Conservation (phyloP, 2,888 invertebrate genomes). For the Thymelicus lineola region DNA sequence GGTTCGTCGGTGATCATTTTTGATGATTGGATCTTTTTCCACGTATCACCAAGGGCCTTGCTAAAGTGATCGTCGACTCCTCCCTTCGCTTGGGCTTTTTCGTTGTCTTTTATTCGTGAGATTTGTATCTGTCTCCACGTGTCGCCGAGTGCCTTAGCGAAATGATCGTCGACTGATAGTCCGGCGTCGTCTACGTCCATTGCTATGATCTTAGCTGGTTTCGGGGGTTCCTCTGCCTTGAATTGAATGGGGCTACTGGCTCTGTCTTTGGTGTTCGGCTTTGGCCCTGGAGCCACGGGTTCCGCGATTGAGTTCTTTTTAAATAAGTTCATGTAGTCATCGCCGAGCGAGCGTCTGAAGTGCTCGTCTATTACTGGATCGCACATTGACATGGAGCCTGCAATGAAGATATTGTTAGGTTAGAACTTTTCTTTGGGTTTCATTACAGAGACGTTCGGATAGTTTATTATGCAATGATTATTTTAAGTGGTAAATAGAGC, state of each 20-base stretch:
- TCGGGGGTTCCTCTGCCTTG: slow-evolving; percentile 66
- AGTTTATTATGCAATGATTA: too few relatives aligned
- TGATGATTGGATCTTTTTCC: slow-evolving; percentile 89
- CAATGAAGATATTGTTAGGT: slow-evolving; percentile 39
- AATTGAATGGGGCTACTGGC: slow-evolving; percentile 81
- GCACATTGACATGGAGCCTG: slow-evolving; percentile 91
- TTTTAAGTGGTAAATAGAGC: too few relatives aligned
- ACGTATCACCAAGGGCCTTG: slow-evolving; percentile 94
- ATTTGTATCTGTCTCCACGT: slow-evolving; percentile 92
- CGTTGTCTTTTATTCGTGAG: slow-evolving; percentile 80
- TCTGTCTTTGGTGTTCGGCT: slow-evolving; percentile 78
- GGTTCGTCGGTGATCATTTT: slow-evolving; percentile 71
- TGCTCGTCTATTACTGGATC: slow-evolving; percentile 98
- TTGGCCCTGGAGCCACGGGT: slow-evolving; percentile 59
- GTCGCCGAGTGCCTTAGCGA: slow-evolving; percentile 94
- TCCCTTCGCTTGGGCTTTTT: slow-evolving; percentile 63
- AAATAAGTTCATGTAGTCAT: slow-evolving; percentile 90
- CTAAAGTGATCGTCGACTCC: slow-evolving; percentile 94
- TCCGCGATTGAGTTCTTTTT: slow-evolving; percentile 78
- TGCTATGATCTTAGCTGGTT: slow-evolving; percentile 76
- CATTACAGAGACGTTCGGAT: too few relatives aligned
- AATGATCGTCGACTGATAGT: slow-evolving; percentile 94
- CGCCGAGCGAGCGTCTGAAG: slow-evolving; percentile 95
- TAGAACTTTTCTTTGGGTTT: background rate
- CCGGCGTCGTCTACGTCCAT: slow-evolving; percentile 86